Percentiles rank a stretch among this genome's conserved stretches.
These are phyloP conservation scores for Leucosticte australis DNA, from an alignment of 2,113 vertebrate genomes.

Conservation along the genomic window DNA sequence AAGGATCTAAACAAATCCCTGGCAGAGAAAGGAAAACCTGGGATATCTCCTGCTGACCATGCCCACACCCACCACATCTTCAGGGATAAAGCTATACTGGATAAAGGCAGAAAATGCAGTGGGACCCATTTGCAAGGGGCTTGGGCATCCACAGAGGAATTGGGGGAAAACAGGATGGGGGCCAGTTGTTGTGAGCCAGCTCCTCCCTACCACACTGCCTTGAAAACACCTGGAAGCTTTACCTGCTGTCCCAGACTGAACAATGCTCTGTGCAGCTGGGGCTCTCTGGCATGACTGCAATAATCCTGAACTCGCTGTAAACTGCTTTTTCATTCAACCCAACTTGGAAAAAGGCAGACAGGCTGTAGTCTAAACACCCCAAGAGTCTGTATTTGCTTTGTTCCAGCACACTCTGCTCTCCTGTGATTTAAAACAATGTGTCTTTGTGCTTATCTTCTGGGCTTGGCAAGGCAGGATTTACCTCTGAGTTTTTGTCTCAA, in stretches of 20 bases:
- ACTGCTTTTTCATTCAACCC: slow-evolving; percentile 55
- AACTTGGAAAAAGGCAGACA: slow-evolving; percentile 32
- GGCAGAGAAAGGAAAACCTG: not conserved
- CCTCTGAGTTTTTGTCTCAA: slow-evolving; percentile 56
- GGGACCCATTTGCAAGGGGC: not conserved
- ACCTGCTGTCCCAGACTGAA: slow-evolving; percentile 12
- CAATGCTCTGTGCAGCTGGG: not conserved
- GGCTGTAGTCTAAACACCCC: slow-evolving; percentile 54
- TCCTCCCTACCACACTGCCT: not conserved
- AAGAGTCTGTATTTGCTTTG: slow-evolving; percentile 49
- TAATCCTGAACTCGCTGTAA: not conserved
- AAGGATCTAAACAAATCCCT: not conserved
- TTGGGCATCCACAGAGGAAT: not conserved
- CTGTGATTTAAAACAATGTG: slow-evolving; percentile 43
- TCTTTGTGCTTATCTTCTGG: slow-evolving; percentile 65
- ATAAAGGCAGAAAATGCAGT: not conserved
- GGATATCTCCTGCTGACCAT: not conserved
- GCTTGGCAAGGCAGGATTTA: slow-evolving; percentile 47
- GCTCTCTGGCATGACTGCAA: slow-evolving; percentile 25
- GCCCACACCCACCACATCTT: not conserved
- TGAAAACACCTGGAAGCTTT: slow-evolving; percentile 4
- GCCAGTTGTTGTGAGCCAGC: not conserved
- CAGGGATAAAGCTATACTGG: not conserved
- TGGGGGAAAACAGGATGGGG: not conserved
- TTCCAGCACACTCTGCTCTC: slow-evolving; percentile 34